These are phyloP conservation scores for Linurgus olivaceus DNA, from an alignment of 2,797 vertebrate species.

Conservation along the genomic window DNA sequence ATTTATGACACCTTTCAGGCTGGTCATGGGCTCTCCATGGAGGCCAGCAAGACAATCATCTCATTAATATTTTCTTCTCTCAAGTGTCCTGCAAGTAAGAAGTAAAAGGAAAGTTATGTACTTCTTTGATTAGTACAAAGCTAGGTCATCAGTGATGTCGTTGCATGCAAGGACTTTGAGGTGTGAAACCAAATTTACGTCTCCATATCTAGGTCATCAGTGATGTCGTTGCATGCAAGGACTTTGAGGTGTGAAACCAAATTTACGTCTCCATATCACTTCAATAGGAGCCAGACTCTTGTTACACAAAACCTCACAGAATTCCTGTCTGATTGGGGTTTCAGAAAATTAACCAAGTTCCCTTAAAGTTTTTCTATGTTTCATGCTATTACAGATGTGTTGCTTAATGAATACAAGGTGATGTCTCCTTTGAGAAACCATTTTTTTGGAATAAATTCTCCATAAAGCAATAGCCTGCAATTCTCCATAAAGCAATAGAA, in stretches of 20 bases:
- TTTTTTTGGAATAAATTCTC: background rate
- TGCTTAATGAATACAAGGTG: background rate
- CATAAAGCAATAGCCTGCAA: background rate
- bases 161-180: background rate
- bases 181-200: background rate
- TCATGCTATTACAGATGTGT: background rate
- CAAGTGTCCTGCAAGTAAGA: background rate
- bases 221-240: accelerated
- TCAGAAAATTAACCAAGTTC: background rate
- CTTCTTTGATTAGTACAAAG: background rate
- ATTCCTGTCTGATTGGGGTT: background rate
- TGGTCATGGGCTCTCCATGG: background rate
- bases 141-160: background rate
- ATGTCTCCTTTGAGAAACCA: background rate
- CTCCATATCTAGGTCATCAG: background rate
- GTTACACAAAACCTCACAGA: background rate
- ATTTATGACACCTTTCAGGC: background rate
- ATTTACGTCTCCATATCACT: background rate
- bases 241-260: background rate
- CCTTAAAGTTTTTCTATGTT: background rate
- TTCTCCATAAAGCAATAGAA: background rate
- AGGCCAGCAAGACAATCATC: background rate
- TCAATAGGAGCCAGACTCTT: background rate
- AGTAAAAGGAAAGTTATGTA: background rate
- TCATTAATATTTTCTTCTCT: background rate